Evolutionary conservation across 1,140 invertebrate species (phyloP).

Genomic region (Coelopa frigida): DNA sequence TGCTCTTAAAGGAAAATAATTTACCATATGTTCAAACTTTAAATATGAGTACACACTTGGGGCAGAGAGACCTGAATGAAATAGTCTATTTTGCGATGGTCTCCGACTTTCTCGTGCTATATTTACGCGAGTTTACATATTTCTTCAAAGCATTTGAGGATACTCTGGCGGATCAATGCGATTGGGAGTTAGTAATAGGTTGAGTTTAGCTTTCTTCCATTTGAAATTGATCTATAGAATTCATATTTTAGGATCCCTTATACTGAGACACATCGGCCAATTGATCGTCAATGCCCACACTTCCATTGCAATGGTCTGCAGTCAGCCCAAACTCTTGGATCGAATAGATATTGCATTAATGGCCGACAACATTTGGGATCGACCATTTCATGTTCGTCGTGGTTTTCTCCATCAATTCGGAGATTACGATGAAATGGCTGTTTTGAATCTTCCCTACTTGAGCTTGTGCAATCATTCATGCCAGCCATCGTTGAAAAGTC

Average conservation of each 20-base stretch:
- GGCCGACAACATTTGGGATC: constrained; percentile 20
- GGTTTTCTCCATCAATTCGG: constrained; percentile 25
- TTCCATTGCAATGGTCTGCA: constrained; percentile 15
- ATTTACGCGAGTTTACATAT: constrained; percentile 20
- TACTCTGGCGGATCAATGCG: not conserved
- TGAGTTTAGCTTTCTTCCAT: not conserved
- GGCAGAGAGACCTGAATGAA: constrained; percentile 14
- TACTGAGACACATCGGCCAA: constrained; percentile 27
- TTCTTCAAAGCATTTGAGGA: constrained; percentile 18
- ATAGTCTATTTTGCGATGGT: constrained; percentile 22
- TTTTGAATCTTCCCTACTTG: constrained; percentile 32
- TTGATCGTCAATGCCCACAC: constrained; percentile 30
- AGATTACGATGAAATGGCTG: constrained; percentile 11
- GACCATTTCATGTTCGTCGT: constrained; percentile 16
- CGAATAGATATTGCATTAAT: constrained; percentile 18
- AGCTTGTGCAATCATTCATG: constrained; percentile 35
- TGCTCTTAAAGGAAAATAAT: not conserved
- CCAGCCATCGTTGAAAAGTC: constrained; percentile 17
- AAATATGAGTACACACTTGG: constrained; percentile 24
- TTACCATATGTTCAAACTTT: constrained; percentile 16
- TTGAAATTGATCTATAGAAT: not conserved
- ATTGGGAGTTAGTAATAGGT: constrained; percentile 23
- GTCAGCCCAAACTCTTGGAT: not conserved
- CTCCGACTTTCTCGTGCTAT: constrained; percentile 26
- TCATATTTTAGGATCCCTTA: constrained; percentile 15